Evolutionary conservation across 2,113 vertebrate genomes (phyloP), one percentile per base, ranked within the genome.

Genomic region (Xiphophorus maculatus): DNA sequence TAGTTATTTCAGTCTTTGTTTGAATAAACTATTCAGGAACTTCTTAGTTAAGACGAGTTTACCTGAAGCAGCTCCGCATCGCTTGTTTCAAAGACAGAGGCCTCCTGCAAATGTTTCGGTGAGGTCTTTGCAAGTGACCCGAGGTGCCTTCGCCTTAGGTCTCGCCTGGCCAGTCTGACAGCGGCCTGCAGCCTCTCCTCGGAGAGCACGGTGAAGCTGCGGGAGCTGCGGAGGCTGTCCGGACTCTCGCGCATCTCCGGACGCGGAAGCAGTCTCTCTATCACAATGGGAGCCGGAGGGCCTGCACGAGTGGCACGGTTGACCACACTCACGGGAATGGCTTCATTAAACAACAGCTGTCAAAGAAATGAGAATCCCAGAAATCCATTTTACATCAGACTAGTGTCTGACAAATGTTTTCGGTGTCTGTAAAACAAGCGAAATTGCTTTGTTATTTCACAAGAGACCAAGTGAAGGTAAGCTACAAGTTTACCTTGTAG

Each of bases 321-420:
- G 44, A 87, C 85, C 33, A 91, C 70, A 84, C 88, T 86, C 22
- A 93, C 77, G 64, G 95, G 93, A 66, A 94, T 71, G 27, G 88
- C 93, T 83, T 91, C 93, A 67, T 96, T 97, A 85, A 98, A 98
- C 85, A 94, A 94, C 28, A 99, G 93, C 96, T 99, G 92, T 62
- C 25, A 1, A 76, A 81, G 14, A 72, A 0, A 68, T 0, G 0
- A 73, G 2, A 54, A 19, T 14, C 19, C 22, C 44, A 19, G 13
- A 42, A 25, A 63, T 19, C 42, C 17, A 9, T 33, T 11, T 5
- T 32, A 51, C 12, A 9, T 69, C 40, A 15, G 22, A 17, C 51
- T 35, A 60, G 14, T 42, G 40, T 62, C 5, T 58, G 3, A 25
- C 51, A n/a, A 58, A 9, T 58, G 22, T n/a, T 19, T n/a, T 58